Conservation (phyloP, 1,140 invertebrate genomes). For the Rhopalosiphum maidis region DNA sequence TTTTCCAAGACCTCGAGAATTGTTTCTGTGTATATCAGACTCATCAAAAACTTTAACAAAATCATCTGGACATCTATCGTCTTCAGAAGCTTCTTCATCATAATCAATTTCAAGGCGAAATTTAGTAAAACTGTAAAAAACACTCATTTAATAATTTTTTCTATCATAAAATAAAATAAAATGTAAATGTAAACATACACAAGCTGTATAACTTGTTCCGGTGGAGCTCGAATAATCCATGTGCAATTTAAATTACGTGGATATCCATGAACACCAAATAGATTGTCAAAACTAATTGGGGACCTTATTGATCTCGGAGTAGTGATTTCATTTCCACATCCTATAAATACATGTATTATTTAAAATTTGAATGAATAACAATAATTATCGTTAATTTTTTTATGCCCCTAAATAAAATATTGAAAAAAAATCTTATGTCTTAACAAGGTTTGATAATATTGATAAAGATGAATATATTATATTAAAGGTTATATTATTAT, state of each 20-base stretch:
- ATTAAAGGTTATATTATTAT: no score
- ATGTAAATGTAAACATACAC: constrained; percentile 59
- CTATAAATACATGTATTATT: constrained; percentile 63
- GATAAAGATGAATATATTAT: no score
- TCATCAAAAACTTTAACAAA: constrained; percentile 5
- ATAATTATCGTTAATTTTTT: not conserved
- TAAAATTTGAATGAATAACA: not conserved
- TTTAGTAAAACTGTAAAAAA: constrained; percentile 37
- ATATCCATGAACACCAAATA: constrained; percentile 61
- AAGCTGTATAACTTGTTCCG: constrained; percentile 71
- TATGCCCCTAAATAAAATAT: no score
- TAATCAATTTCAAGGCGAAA: not conserved
- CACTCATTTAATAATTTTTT: not conserved
- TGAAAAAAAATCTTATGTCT: no score
- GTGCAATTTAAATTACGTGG: constrained; percentile 72
- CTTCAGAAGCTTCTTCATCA: not conserved
- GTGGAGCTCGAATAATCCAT: constrained; percentile 79
- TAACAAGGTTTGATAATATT: no score
- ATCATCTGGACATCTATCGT: not conserved
- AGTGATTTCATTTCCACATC: constrained; percentile 70
- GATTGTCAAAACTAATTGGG: constrained; percentile 62
- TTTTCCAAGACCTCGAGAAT: not conserved
- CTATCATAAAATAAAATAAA: not conserved
- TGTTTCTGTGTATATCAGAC: not conserved
- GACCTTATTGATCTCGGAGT: constrained; percentile 63